phyloP scores from a whole-genome alignment of 2,113 vertebrate species.

The Aspidoscelis tigris region DNA sequence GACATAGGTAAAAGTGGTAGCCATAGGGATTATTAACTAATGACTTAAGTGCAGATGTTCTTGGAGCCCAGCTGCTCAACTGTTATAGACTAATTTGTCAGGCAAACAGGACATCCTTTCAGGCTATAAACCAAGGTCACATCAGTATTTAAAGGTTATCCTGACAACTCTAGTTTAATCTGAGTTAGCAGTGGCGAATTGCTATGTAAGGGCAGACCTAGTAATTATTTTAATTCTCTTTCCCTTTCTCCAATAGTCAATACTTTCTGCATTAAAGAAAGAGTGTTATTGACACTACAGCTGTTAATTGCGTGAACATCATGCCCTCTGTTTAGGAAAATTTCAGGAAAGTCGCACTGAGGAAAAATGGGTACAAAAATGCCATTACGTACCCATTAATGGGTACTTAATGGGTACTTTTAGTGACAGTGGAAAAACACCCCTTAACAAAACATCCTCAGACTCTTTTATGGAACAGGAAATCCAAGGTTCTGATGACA shows the following conservation, averaged over 20 bases:
- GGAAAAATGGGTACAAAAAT: too few relatives aligned
- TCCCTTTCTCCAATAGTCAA: constrained; percentile 22
- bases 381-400: too few relatives aligned
- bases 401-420: too few relatives aligned
- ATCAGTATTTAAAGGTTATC: constrained; percentile 38
- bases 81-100: constrained; percentile 43
- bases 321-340: neutral
- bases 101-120: constrained; percentile 57
- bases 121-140: constrained; percentile 38
- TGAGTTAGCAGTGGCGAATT: constrained; percentile 29
- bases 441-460: neutral
- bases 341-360: too few relatives aligned
- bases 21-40: neutral
- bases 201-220: neutral
- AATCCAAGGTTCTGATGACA: neutral
- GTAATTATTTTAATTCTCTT: neutral
- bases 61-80: constrained; percentile 32
- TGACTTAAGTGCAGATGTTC: neutral
- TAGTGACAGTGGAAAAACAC: too few relatives aligned
- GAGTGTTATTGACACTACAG: neutral
- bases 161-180: neutral
- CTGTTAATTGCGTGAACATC: neutral
- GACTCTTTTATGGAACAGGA: neutral
- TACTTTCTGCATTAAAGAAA: constrained; percentile 5
- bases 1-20: too few relatives aligned